A percentile compares a stretch with the other conserved stretches of the same genome.
Conservation (phyloP, 1,140 invertebrate genomes). For the Leptonema lineaticorne region DNA sequence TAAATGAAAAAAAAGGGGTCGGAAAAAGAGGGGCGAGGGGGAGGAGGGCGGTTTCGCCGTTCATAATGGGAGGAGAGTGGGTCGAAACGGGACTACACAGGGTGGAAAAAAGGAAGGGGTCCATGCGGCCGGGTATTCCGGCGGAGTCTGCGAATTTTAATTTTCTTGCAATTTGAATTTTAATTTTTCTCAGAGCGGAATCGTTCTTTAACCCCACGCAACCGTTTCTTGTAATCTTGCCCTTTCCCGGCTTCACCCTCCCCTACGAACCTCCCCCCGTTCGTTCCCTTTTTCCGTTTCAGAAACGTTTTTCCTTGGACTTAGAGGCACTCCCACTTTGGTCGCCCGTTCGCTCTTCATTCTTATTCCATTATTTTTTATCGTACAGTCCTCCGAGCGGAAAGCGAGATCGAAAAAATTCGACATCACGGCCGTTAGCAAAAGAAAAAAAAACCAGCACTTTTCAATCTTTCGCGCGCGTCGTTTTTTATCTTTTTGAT, state of each 20-base stretch:
- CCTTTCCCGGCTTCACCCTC: not conserved
- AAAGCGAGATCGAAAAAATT: no score
- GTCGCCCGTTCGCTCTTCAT: slow-evolving; percentile 38
- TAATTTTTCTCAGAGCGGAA: slow-evolving; percentile 41
- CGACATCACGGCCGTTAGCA: not conserved
- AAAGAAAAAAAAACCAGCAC: not conserved
- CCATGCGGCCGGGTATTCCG: slow-evolving; percentile 19
- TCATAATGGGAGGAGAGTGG: not conserved
- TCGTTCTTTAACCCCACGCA: slow-evolving; percentile 37
- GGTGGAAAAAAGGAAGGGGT: not conserved
- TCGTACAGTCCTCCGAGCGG: slow-evolving; percentile 4
- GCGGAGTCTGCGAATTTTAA: slow-evolving; percentile 42
- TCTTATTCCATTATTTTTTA: slow-evolving; percentile 40
- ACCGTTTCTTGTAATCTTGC: slow-evolving; percentile 29
- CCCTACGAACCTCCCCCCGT: not conserved
- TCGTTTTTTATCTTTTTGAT: not conserved
- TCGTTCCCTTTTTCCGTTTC: not conserved
- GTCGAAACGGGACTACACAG: no score
- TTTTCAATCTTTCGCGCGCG: not conserved
- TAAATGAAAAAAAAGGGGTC: slow-evolving; percentile 38
- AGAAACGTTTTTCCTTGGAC: not conserved
- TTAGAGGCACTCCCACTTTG: slow-evolving; percentile 28
- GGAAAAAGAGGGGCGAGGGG: not conserved
- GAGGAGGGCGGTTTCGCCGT: not conserved
- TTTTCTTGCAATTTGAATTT: slow-evolving; percentile 44